Percentiles rank a stretch among this genome's conserved stretches.
phyloP scores from a whole-genome alignment of 2,113 vertebrate genomes.

The Triplophysa tibetana region DNA sequence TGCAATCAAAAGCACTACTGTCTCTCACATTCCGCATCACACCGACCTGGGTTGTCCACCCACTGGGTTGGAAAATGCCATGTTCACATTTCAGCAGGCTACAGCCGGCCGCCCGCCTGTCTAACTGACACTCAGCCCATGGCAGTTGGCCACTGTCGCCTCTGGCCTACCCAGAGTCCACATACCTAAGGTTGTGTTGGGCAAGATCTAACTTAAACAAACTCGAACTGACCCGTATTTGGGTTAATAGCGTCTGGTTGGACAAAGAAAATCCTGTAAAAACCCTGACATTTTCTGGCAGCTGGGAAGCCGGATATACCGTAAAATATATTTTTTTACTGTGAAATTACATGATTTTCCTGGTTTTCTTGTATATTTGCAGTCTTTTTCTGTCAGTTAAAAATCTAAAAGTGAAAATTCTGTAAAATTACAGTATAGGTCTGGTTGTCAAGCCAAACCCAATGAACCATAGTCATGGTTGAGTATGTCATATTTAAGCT shows the following conservation, averaged over 20 bases:
- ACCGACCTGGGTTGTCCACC: constrained; percentile 41
- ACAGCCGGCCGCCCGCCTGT: neutral
- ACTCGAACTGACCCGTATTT: constrained; percentile 1
- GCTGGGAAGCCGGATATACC: too few relatives aligned
- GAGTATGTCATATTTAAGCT: too few relatives aligned
- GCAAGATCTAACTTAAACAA: neutral
- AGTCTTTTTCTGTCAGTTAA: too few relatives aligned
- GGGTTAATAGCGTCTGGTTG: neutral
- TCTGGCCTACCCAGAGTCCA: constrained; percentile 15
- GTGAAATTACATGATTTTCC: too few relatives aligned
- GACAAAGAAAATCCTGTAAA: neutral
- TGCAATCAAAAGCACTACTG: constrained; percentile 48
- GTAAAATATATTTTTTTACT: too few relatives aligned
- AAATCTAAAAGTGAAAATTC: too few relatives aligned
- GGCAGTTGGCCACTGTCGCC: neutral
- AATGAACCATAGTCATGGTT: neutral
- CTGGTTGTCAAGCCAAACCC: too few relatives aligned
- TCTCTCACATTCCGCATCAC: constrained; percentile 48
- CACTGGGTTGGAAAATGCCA: constrained; percentile 28
- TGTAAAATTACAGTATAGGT: neutral
- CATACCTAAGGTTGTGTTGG: neutral
- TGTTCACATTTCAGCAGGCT: constrained; percentile 29
- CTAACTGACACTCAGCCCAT: constrained; percentile 23
- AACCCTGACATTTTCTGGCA: too few relatives aligned
- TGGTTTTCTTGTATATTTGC: too few relatives aligned